phyloP scores from a whole-genome alignment of 2,888 invertebrate species.

The Tenodera sinensis region DNA sequence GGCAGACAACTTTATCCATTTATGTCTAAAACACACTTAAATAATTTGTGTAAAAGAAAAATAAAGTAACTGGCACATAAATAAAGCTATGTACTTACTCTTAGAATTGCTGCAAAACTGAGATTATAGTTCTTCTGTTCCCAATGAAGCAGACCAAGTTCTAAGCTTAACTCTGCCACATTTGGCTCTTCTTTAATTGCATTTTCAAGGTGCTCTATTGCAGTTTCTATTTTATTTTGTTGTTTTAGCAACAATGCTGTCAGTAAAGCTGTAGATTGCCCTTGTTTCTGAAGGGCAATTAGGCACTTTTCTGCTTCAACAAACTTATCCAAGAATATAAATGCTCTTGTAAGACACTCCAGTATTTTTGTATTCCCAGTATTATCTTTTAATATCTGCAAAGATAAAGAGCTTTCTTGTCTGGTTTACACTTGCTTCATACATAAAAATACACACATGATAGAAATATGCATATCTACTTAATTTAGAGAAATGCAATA shows the following conservation, averaged over 20 bases:
- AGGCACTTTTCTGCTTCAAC: constrained; percentile 42
- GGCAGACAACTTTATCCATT: too few species aligned
- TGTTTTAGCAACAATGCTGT: constrained; percentile 52
- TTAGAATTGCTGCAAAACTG: constrained; percentile 61
- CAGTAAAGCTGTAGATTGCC: constrained; percentile 43
- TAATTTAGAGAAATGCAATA: too few species aligned
- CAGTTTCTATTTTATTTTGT: constrained; percentile 52
- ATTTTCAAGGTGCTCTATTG: constrained; percentile 43
- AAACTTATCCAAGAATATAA: constrained; percentile 45
- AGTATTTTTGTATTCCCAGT: constrained; percentile 21
- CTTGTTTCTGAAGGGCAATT: constrained; percentile 39
- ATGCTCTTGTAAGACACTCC: constrained; percentile 41
- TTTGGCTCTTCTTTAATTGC: constrained; percentile 50
- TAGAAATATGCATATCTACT: too few species aligned
- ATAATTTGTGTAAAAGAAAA: too few species aligned
- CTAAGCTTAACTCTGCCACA: constrained; percentile 52
- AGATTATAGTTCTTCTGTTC: constrained; percentile 55
- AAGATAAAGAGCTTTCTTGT: neutral
- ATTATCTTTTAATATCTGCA: constrained; percentile 5
- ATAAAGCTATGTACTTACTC: constrained; percentile 40
- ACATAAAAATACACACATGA: too few species aligned
- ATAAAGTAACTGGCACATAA: neutral
- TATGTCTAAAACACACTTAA: too few species aligned
- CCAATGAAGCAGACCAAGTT: constrained; percentile 60
- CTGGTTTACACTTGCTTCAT: neutral